Base-by-base conservation (phyloP, 2,888 invertebrate genomes). In the Baronia brevicornis region DNA sequence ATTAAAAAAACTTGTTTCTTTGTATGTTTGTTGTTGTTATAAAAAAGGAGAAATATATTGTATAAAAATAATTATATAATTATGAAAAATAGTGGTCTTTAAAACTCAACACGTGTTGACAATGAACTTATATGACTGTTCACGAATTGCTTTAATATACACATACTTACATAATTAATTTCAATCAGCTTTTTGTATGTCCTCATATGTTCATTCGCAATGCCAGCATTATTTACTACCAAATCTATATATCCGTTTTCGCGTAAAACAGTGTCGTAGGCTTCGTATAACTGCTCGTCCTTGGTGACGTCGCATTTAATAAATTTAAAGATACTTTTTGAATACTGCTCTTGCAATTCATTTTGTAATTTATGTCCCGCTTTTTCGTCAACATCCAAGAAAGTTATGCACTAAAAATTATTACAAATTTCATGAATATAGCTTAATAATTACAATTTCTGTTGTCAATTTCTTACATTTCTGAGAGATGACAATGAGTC, bases 161-260 rank as follows among this genome's bases (percentile, higher is more conserved):
- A n/a, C n/a, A 6, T 17, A 53, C 60, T 52, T 44, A 63, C 65
- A 28, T 60, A 41, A 44, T 65, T 65, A 8, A 63, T 39, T 5
- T 45, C 48, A 26, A 65, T 58, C 33, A 44, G 45, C 33, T 59
- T 60, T 32, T 46, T 52, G 22, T 57, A 62, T n/a, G 36, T 15
- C 1, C 48, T 31, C 3, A 40, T 25, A 3, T 41, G 40, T 13
- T 64, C 63, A 24, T 57, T 60, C 55, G 60, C 56, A 4, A 65
- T 53, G 0, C 58, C 65, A 23, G 67, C 65, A 17, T 60, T 60
- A 32, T 67, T 65, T 6, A 67, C 38, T 2, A 67, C 54, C 1
- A 53, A 48, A 22, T 65, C 65, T 3, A 65, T 40, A n/a, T 48
- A 41, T 0, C 54, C 57, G 12, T 58, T 46, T 3, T 54, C 46